Conservation (phyloP, 35 echinoderm and acorn worm genomes). For the Ophioderma brevispina region DNA sequence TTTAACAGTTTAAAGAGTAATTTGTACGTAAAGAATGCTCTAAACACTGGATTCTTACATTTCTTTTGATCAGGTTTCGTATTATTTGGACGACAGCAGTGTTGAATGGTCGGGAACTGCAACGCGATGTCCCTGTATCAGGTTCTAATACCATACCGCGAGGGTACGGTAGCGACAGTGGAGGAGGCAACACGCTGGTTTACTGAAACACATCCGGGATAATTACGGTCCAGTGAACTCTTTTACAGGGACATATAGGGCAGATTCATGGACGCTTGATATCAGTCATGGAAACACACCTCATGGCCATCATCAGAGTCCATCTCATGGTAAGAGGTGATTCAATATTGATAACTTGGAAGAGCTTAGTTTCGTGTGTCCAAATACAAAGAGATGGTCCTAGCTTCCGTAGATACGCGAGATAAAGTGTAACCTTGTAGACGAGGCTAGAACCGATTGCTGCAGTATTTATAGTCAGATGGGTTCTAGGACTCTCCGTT, state of each 20-base stretch:
- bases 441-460: too few species aligned
- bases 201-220: slow-evolving; percentile 46
- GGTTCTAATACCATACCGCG: slow-evolving; percentile 35
- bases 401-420: too few species aligned
- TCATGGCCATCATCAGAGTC: not conserved
- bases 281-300: not conserved
- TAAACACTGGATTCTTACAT: not conserved
- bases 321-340: slow-evolving; percentile 24
- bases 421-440: too few species aligned
- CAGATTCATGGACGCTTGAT: slow-evolving; percentile 66
- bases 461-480: too few species aligned
- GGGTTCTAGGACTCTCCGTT: too few species aligned
- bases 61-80: slow-evolving; percentile 37
- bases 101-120: slow-evolving; percentile 6
- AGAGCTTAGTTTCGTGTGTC: too few species aligned
- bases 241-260: slow-evolving; percentile 84
- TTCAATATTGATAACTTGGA: too few species aligned
- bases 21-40: too few species aligned
- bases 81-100: slow-evolving; percentile 31
- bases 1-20: too few species aligned
- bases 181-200: slow-evolving; percentile 53
- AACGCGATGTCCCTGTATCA: not conserved
- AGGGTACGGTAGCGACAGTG: slow-evolving; percentile 75
- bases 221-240: slow-evolving; percentile 69
- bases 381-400: too few species aligned